Percentiles rank a stretch among this genome's conserved stretches.
Evolutionary conservation across 2,113 vertebrate genomes (phyloP).

Genomic region (Lasiurus cinereus): DNA sequence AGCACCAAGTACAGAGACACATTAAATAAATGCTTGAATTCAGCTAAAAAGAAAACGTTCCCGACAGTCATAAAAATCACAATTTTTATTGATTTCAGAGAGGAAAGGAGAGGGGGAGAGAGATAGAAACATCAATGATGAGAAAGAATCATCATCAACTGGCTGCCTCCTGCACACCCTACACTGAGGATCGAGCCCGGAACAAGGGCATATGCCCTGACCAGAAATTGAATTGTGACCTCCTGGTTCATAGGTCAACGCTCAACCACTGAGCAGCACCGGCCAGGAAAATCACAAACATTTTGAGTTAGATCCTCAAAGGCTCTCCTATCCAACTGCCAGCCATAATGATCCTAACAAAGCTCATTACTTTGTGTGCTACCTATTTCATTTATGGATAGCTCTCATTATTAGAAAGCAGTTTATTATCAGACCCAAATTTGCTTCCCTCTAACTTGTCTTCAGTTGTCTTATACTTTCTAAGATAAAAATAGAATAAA

Average conservation of each 20-base stretch:
- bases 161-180: too few species aligned
- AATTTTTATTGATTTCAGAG: too few species aligned
- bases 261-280: too few species aligned
- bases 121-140: too few species aligned
- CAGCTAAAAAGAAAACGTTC: not conserved
- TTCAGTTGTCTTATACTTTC: not conserved
- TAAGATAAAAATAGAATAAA: constrained; percentile 10
- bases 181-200: too few species aligned
- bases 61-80: not conserved
- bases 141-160: too few species aligned
- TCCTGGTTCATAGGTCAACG: too few species aligned
- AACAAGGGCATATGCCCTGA: too few species aligned
- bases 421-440: not conserved
- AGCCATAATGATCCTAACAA: not conserved
- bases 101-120: too few species aligned
- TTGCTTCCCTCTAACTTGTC: not conserved
- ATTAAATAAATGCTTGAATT: constrained; percentile 9
- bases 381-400: not conserved
- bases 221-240: too few species aligned
- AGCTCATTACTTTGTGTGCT: not conserved
- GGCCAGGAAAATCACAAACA: not conserved
- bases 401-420: not conserved
- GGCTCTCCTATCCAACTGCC: not conserved
- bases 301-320: not conserved
- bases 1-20: not conserved